Evolutionary conservation across 2,113 vertebrate species (phyloP), one percentile per base, ranked within the genome.

Genomic region (Nothoprocta pentlandii): DNA sequence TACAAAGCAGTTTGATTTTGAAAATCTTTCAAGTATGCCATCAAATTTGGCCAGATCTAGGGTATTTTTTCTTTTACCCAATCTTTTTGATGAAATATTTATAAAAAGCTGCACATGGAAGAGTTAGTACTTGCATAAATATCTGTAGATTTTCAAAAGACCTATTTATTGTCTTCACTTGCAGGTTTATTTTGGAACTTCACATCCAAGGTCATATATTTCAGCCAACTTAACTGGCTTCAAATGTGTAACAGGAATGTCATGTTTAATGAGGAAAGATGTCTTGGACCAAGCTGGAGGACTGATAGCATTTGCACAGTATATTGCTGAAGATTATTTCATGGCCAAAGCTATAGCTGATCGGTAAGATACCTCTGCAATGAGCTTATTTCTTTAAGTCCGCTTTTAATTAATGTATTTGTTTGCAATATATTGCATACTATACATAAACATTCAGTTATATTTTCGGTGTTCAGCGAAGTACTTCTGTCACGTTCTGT

Each of bases 261-360:
- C 99, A 5, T 99, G 99, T 89, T 97, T 99, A 89, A 99, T 99
- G 99, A 98, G 99, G 94, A 99, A 99, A 86, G 99, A 99, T 42
- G 98, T 99, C 58, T 90, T 99, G 96, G 99, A 99, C 80, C 99
- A 99, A 97, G 99, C 99, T 6, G 99, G 99, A 4, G 99, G 99
- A 10, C 97, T 99, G 64, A 99, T 99, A 36, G 98, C 99, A 64
- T 99, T 99, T 92, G 99, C 99, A 44, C 99, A 99, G 21, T 99
- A 99, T 95, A 99, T 99, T 85, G 99, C 99, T 22, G 99, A 99
- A 96, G 99, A 99, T 96, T 99, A 99, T 95, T 99, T 99, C 96
- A 99, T 99, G 99, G 99, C 99, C 64, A 99, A 99, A 97, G 99
- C 99, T 63, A 99, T 99, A 90, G 99, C 99, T 62, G 99, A 99